Evolutionary conservation across 1,140 invertebrate genomes (phyloP).

Genomic region (Meteorus sp.): DNA sequence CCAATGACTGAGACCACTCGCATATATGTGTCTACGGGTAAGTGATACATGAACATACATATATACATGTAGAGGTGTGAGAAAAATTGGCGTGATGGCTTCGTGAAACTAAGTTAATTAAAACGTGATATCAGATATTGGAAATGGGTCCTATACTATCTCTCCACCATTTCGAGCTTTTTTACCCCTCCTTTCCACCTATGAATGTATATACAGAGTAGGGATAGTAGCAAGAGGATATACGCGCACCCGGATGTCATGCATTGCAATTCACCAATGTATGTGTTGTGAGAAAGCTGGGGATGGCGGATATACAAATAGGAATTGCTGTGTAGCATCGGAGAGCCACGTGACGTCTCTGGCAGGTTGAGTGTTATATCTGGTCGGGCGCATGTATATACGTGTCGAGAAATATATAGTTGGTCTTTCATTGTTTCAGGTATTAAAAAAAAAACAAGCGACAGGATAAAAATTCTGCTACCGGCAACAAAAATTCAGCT

Average conservation of each 20-base stretch:
- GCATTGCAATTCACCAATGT: too few relatives aligned
- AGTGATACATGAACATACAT: background rate
- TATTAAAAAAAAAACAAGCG: background rate
- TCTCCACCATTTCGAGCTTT: background rate
- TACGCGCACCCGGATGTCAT: too few relatives aligned
- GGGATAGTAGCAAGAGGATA: background rate
- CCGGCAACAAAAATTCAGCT: too few relatives aligned
- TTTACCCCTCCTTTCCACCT: background rate
- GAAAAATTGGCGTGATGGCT: conserved; percentile 26
- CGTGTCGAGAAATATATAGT: background rate
- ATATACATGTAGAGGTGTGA: conserved; percentile 3
- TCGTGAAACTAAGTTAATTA: conserved; percentile 40
- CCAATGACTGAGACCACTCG: too few relatives aligned
- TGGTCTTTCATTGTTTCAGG: background rate
- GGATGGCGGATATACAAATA: too few relatives aligned
- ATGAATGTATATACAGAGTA: background rate
- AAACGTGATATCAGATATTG: conserved; percentile 42
- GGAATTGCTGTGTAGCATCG: too few relatives aligned
- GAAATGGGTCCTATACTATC: conserved; percentile 25
- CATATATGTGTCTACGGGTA: background rate
- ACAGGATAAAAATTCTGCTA: too few relatives aligned
- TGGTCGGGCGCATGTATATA: too few relatives aligned
- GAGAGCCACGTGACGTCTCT: too few relatives aligned
- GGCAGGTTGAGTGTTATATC: background rate
- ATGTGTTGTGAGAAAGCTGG: too few relatives aligned